Conservation (phyloP, 2,797 vertebrate species). For the Myotis vivesi region DNA sequence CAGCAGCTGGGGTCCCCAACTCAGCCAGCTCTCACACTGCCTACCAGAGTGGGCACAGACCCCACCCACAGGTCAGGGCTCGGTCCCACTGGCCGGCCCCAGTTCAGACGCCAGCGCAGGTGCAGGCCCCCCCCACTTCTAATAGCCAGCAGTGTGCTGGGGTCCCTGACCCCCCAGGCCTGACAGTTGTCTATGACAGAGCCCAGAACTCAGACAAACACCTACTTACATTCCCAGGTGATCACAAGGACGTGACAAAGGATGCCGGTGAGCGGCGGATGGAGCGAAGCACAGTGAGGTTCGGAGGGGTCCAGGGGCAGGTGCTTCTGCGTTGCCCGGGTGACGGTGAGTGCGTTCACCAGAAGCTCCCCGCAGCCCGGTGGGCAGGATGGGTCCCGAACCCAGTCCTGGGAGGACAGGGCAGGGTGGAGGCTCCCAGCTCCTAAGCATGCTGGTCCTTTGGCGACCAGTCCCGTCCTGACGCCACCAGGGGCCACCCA, state of each 20-base stretch:
- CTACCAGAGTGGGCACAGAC: neutral
- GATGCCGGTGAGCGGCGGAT: accelerated
- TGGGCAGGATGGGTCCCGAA: neutral
- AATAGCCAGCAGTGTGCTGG: neutral
- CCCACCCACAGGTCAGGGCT: neutral
- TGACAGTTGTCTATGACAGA: accelerated
- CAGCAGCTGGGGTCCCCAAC: neutral
- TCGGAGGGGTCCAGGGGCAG: neutral
- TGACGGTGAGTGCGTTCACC: accelerated
- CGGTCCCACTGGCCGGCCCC: neutral
- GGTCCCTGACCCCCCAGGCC: neutral
- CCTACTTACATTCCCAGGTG: neutral
- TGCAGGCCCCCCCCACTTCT: neutral
- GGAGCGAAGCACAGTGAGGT: neutral
- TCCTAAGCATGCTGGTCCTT: accelerated
- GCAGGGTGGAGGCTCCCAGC: neutral
- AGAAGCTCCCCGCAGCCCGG: neutral
- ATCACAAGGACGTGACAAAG: neutral
- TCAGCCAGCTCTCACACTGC: neutral
- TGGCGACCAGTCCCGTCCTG: neutral
- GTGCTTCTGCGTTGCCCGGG: accelerated
- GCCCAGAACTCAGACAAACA: neutral
- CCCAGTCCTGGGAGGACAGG: accelerated
- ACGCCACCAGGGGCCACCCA: neutral
- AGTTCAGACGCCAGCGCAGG: neutral